Evolutionary conservation across 1,140 invertebrate species (phyloP), one percentile per base, ranked within the genome.

Genomic region (Phymastichus coffea): DNA sequence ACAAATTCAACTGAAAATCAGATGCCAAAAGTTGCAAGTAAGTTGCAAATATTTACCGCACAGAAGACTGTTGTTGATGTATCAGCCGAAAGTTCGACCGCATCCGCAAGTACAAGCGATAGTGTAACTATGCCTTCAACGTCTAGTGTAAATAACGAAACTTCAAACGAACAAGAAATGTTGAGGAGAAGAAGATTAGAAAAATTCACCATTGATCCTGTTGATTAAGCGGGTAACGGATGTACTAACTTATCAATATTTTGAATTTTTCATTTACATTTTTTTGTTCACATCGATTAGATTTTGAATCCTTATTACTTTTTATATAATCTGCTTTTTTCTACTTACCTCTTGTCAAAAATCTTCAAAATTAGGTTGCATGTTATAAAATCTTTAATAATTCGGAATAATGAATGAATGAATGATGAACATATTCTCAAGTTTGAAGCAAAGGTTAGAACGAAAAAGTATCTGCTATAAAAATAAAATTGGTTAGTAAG

Each of bases 121-220:
- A 40, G 23, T 33, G 62, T 52, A 41, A 58, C 63, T 19, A 49
- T 26, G 9, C 28, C 59, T 35, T 49, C 66, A 15, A 70, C 69
- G 8, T 67, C 68, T 23, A 67, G 61, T 47, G 62, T 26, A 17
- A 63, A 53, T 6, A 48, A 60, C 2, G 70, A 74, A 51, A 57
- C 66, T 26, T 66, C 65, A 3, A 74, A 67, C 40, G 87, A 89
- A 67, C 76, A 79, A 43, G 76, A 79, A 49, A 75, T 75, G 53
- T 41, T 90, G 30, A 82, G 88, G 75, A 84, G 85, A 78, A 80
- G 88, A 72, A 83, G 87, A 72, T 78, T 90, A 76, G 83, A 87
- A 73, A 88, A 88, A 79, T 90, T 89, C 69, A 61, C 70, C 43
- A 33, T n/a, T 48, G 58, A 56, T 28, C 22, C 51, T 57, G 46